Evolutionary conservation across 2,113 vertebrate species (phyloP).

Genomic region (Phyllostomus discolor): DNA sequence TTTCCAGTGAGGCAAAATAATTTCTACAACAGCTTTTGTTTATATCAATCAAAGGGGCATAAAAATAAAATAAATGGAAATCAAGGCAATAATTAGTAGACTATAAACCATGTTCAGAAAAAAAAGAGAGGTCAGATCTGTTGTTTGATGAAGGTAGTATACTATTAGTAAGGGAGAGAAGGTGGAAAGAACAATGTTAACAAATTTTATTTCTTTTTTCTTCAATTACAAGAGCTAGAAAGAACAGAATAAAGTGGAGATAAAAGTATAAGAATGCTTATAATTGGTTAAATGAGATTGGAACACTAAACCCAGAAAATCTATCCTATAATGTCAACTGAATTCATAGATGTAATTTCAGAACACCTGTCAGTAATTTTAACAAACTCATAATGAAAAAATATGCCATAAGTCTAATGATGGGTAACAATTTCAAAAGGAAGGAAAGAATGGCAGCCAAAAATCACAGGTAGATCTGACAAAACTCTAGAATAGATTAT

Average conservation of each 20-base stretch:
- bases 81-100: background rate
- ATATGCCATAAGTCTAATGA: conserved; percentile 43
- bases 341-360: conserved; percentile 52
- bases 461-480: conserved; percentile 24
- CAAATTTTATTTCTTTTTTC: background rate
- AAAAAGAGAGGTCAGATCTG: background rate
- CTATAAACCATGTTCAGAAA: background rate
- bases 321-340: background rate
- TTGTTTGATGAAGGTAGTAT: background rate
- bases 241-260: background rate
- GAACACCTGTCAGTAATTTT: conserved; percentile 36
- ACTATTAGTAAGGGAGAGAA: background rate
- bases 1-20: background rate
- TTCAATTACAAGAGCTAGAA: background rate
- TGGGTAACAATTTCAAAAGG: conserved; percentile 29
- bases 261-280: background rate
- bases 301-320: conserved; percentile 11
- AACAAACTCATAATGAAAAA: conserved; percentile 51
- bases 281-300: conserved; percentile 16
- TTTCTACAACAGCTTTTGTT: background rate
- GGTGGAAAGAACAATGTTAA: background rate
- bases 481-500: conserved; percentile 20
- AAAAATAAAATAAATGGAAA: background rate
- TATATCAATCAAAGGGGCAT: background rate
- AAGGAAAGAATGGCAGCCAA: background rate